Percentiles rank a stretch among this genome's conserved stretches.
phyloP scores from a whole-genome alignment of 2,113 vertebrate genomes.

The Crotalus tigris region DNA sequence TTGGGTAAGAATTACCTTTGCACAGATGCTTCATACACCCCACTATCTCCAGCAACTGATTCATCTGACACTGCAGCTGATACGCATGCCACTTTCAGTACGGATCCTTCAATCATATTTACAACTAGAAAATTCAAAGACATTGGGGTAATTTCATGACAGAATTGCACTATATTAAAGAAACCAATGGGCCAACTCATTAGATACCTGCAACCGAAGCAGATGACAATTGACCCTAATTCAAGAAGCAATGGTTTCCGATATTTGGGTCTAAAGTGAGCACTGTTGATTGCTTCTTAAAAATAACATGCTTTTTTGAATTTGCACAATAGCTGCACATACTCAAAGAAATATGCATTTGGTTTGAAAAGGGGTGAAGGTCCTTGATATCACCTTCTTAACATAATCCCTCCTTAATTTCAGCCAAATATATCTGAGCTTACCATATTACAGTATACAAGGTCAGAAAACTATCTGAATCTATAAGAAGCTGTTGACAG shows the following conservation, averaged over 20 bases:
- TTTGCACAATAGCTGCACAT: neutral
- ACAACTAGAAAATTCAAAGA: constrained; percentile 54
- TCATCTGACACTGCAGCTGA: constrained; percentile 94
- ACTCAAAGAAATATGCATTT: neutral
- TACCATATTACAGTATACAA: neutral
- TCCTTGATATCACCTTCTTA: neutral
- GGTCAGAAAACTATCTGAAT: neutral
- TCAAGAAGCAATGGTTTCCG: neutral
- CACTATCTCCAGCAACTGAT: constrained; percentile 94
- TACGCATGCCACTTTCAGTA: constrained; percentile 82
- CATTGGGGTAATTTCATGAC: constrained; percentile 16
- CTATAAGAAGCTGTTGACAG: neutral
- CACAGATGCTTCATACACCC: constrained; percentile 89
- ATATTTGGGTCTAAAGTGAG: neutral
- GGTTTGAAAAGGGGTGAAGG: neutral
- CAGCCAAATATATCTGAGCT: neutral
- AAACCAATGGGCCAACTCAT: neutral
- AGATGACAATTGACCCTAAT: neutral
- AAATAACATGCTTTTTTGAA: neutral
- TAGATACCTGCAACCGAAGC: neutral
- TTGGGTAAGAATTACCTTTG: constrained; percentile 74
- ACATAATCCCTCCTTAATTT: neutral
- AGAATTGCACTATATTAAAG: neutral
- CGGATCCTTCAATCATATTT: constrained; percentile 63
- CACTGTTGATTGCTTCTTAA: neutral